Percentiles rank a stretch among this genome's conserved stretches.
These are phyloP conservation scores for Seira musarum DNA, from an alignment of 2,888 invertebrate genomes.

Conservation along the genomic window DNA sequence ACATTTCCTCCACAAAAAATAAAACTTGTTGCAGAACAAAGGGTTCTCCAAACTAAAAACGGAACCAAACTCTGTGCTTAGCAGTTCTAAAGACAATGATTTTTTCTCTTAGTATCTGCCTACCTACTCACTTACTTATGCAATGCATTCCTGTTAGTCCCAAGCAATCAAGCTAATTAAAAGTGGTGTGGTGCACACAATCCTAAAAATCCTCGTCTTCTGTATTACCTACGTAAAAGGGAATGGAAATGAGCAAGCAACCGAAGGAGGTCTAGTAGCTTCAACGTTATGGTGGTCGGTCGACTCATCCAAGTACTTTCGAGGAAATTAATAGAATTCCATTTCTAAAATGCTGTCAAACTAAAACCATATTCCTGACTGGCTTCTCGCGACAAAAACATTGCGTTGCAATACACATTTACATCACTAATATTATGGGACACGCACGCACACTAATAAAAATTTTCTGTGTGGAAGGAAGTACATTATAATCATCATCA, in stretches of 20 bases:
- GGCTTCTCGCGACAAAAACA: background rate
- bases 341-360: background rate
- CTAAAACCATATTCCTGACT: background rate
- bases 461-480: background rate
- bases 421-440: background rate
- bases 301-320: background rate
- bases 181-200: slow-evolving; percentile 25
- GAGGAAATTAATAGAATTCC: background rate
- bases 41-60: too few relatives aligned
- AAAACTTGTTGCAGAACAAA: background rate
- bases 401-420: background rate
- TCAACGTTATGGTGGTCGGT: too few relatives aligned
- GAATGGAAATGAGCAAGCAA: background rate
- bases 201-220: background rate
- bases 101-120: background rate
- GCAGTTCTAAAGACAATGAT: background rate
- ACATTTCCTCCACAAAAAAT: background rate
- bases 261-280: too few relatives aligned
- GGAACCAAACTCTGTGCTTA: too few relatives aligned
- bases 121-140: background rate
- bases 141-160: slow-evolving; percentile 7
- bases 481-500: background rate
- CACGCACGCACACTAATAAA: background rate
- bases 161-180: slow-evolving; percentile 54
- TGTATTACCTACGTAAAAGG: too few relatives aligned